Conservation (phyloP, 92 coral and sea anemone species). For the Plumapathes pennacea region DNA sequence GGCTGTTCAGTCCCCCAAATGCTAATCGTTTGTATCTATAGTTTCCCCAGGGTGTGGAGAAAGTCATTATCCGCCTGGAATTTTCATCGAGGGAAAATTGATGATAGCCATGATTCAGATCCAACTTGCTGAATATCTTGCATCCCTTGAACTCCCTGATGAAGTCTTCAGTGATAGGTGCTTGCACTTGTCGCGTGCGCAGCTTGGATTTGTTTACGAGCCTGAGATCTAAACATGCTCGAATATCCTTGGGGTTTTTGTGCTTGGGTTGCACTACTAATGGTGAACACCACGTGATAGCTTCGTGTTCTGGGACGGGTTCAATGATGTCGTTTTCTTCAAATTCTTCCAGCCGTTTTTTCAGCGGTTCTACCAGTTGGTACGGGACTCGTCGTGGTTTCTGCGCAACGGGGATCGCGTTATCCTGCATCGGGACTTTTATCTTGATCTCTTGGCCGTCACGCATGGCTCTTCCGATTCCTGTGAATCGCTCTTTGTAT, state of each 20-base stretch:
- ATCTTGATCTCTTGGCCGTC: constrained; percentile 31
- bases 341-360: constrained; percentile 24
- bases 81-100: constrained; percentile 43
- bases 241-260: constrained; percentile 29
- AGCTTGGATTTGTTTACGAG: constrained; percentile 22
- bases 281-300: constrained; percentile 49
- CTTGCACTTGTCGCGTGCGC: constrained; percentile 44
- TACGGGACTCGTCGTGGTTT: constrained; percentile 30
- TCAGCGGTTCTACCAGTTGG: constrained; percentile 25
- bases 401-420: constrained; percentile 31
- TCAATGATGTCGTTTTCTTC: constrained; percentile 33
- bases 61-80: constrained; percentile 35
- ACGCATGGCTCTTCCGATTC: constrained; percentile 31
- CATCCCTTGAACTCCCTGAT: constrained; percentile 27
- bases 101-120: background rate
- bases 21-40: constrained; percentile 46
- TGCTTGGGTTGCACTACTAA: constrained; percentile 43
- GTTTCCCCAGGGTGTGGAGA: constrained; percentile 55
- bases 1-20: constrained; percentile 55
- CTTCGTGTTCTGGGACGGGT: constrained; percentile 40
- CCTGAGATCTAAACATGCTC: constrained; percentile 14
- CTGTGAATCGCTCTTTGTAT: constrained; percentile 14
- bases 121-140: constrained; percentile 33
- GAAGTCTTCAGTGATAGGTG: constrained; percentile 50
- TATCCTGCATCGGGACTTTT: constrained; percentile 25